Evolutionary conservation across 2,113 vertebrate genomes (phyloP), one percentile per base, ranked within the genome.

Genomic region (Corythaixoides concolor): DNA sequence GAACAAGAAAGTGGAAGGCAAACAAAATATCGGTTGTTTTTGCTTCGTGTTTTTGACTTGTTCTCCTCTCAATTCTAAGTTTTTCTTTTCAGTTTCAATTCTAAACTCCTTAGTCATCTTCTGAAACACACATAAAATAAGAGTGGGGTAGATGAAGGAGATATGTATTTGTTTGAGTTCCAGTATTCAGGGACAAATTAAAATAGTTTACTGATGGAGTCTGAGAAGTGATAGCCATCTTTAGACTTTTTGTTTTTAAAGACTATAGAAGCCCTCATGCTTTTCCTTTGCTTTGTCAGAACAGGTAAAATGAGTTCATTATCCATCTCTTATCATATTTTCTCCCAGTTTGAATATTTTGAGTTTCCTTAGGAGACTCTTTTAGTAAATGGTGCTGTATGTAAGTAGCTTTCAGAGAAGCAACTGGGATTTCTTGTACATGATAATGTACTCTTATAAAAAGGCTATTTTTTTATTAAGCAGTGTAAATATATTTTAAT

Each of bases 401-500:
- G 35, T 41, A 89, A 87, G 62, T 35, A 75, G 45, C 37, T 92
- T 85, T 93, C 63, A 91, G 70, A 67, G 45, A 32, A 60, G 41
- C 58, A 58, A 39, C 47, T 89, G 88, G 75, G 83, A 89, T 90
- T 95, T 85, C 67, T 72, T 24, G 1, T 85, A 85, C 69, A 77
- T 11, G 85, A 20, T 79, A 91, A 72, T 85, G 55, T 50, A 89
- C 32, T 88, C 33, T 75, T 69, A 6, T 37, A 70, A 85, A 95
- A 95, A 87, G 22, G 30, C 8, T 90, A 33, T 82, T 93, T 95
- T 39, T 91, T 92, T 94, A 90, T 92, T 93, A 96, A 95, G 24
- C 19, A 64, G 5, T 53, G 28, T 78, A 91, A 66, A 91, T 79
- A 68, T 74, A 90, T 83, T 92, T 89, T 94, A 86, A 89, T 94